Conservation (phyloP, 2,113 vertebrate genomes). For the Sardina pilchardus region DNA sequence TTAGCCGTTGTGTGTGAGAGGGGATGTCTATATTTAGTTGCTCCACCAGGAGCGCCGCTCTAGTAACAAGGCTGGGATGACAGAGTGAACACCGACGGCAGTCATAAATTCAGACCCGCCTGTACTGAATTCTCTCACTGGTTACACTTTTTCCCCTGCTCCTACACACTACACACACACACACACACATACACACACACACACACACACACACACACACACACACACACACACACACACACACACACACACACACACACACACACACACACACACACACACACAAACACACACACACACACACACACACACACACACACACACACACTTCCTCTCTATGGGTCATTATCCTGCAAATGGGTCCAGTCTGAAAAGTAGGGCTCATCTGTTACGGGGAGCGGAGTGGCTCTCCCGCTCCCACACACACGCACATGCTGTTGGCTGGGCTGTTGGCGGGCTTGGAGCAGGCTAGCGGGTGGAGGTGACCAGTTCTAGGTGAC, state of each 20-base stretch:
- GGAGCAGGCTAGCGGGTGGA: background rate
- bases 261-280: constrained; percentile 25
- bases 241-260: constrained; percentile 20
- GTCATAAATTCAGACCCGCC: constrained; percentile 60
- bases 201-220: constrained; percentile 8
- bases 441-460: constrained; percentile 17
- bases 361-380: constrained; percentile 63
- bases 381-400: constrained; percentile 59
- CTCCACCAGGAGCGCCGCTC: constrained; percentile 58
- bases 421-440: background rate
- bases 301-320: background rate
- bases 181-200: background rate
- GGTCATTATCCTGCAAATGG: constrained; percentile 61
- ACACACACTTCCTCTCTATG: constrained; percentile 23
- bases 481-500: background rate
- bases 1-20: constrained; percentile 25
- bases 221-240: background rate
- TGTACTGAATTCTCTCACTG: constrained; percentile 52
- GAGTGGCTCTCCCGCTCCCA: constrained; percentile 33
- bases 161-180: background rate
- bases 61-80: constrained; percentile 59
- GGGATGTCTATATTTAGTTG: constrained; percentile 65
- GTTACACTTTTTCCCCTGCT: background rate
- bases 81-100: constrained; percentile 56
- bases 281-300: background rate